Base-by-base conservation (phyloP, 2,888 invertebrate species). In the Ecliptopera silaceata region DNA sequence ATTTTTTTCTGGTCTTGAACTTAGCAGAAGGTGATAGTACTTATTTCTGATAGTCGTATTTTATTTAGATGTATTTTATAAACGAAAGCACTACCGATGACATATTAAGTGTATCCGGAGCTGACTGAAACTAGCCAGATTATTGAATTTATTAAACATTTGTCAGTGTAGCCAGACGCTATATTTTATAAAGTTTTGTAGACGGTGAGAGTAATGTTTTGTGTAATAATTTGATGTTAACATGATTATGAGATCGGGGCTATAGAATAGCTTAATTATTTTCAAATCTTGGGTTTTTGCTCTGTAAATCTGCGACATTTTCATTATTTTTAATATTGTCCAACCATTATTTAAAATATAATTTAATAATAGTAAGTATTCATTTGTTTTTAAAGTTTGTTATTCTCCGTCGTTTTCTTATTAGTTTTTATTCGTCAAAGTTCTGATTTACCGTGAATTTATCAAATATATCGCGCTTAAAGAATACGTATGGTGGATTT, bases 121-220 rank as follows among this genome's bases (percentile, higher is more conserved):
- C 56, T 56, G 54, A 58, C 63, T 46, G 48, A 60, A 57, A 63
- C 61, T 52, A 36, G 36, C 61, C 50, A 36, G 36, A 36, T 67
- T 66, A 68, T 63, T 61, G 45, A 71, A 68, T 68, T 67, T 72
- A 66, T 64, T 61, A 61, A 51, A 43, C 56, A 69, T 71, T 64
- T 68, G 63, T 66, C 61, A 63, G 60, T 34, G 39, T 31, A 41
- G 44, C 38, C 63, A 48, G 57, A 53, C 56, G 54, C 43, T 65
- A 64, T 65, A 59, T 62, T 65, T 63, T 47, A 59, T 61, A 50
- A 50, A 53, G 49, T 50, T 64, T 66, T 59, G 50, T 17, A 49
- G 8, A 13, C 26, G 39, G 46, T 29, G 29, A 26, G 26, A 47
- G 2, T 22, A 26, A 13, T 17, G 36, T 46, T 22, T 26, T 17